Conservation (phyloP, 2,888 invertebrate genomes). For the Tipula vernalis region DNA sequence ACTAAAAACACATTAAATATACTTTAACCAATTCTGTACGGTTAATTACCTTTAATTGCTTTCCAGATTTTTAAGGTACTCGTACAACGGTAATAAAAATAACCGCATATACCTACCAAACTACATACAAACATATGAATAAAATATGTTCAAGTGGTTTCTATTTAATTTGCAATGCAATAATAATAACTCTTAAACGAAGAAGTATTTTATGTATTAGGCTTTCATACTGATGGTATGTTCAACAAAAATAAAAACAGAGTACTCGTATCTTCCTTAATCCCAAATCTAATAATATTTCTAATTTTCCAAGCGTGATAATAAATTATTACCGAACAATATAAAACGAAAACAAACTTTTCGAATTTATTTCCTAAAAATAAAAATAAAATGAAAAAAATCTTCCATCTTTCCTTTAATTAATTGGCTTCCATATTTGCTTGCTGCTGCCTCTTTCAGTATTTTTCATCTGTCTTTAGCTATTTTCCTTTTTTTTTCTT, state of each 20-base stretch:
- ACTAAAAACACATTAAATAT: neutral
- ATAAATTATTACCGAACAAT: slow-evolving; percentile 4
- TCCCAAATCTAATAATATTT: slow-evolving; percentile 4
- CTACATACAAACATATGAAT: neutral
- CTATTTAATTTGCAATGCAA: neutral
- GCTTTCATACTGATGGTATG: neutral
- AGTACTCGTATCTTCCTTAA: neutral
- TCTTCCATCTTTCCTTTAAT: neutral
- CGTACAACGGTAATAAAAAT: neutral
- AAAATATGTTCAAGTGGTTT: neutral
- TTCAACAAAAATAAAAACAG: neutral
- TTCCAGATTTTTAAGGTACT: neutral
- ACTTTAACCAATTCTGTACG: neutral
- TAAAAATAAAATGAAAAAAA: neutral
- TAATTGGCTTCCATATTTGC: slow-evolving; percentile 4
- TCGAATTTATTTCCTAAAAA: neutral
- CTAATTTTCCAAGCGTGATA: neutral
- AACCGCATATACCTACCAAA: neutral
- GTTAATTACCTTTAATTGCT: neutral
- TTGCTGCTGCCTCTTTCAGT: neutral
- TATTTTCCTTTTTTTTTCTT: neutral
- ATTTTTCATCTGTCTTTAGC: neutral
- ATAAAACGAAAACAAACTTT: neutral
- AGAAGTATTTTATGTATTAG: neutral
- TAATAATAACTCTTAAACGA: neutral